These are phyloP conservation scores for Drosophila arawakana DNA, from an alignment of 1,140 invertebrate species.

Conservation along the genomic window DNA sequence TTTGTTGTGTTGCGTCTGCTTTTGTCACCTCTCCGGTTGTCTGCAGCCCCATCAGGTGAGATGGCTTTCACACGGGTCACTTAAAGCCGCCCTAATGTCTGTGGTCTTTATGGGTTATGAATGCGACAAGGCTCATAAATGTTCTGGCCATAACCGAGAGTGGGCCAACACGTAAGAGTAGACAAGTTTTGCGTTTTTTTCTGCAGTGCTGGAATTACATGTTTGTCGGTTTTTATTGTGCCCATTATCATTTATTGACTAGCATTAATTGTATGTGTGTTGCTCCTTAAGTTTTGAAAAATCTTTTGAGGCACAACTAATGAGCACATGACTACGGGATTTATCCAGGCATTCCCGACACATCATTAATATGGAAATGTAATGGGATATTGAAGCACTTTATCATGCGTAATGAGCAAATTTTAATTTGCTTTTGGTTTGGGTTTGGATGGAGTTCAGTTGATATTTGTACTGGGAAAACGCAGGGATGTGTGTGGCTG, in stretches of 20 bases:
- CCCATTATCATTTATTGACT: conserved; percentile 56
- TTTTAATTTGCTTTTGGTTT: conserved; percentile 41
- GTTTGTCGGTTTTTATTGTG: conserved; percentile 63
- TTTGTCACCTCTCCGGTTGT: conserved; percentile 9
- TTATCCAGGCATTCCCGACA: conserved; percentile 27
- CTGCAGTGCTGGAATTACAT: conserved; percentile 44
- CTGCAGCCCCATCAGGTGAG: conserved; percentile 2
- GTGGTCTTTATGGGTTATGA: conserved; percentile 69
- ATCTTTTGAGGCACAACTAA: conserved; percentile 7
- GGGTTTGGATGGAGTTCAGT: background rate
- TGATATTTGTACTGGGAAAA: background rate
- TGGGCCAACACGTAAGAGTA: background rate
- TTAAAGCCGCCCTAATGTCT: conserved; percentile 71
- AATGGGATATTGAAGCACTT: conserved; percentile 40
- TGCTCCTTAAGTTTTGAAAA: background rate
- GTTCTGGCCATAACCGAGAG: background rate
- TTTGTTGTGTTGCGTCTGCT: background rate
- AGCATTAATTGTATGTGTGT: conserved; percentile 60
- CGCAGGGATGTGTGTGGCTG: background rate
- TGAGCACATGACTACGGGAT: background rate
- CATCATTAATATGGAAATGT: conserved; percentile 66
- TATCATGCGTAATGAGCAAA: conserved; percentile 62
- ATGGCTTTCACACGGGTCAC: conserved; percentile 41
- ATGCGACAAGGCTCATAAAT: conserved; percentile 11
- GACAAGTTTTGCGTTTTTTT: conserved; percentile 22